Evolutionary conservation across 2,888 invertebrate species (phyloP).

Genomic region (Megastigmus dorsalis): DNA sequence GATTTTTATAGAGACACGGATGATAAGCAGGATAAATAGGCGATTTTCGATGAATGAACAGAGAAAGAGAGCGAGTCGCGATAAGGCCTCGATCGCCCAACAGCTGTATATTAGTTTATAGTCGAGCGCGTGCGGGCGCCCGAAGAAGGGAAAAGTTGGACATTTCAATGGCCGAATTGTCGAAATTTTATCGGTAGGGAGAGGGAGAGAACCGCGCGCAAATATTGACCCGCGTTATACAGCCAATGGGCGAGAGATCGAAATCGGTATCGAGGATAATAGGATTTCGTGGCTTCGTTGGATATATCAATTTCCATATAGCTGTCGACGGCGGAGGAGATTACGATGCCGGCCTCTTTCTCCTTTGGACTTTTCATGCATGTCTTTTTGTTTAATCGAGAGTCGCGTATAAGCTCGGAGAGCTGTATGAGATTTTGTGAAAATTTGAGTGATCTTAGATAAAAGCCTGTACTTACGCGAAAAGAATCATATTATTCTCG

Average conservation of each 20-base stretch:
- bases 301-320: constrained; percentile 15
- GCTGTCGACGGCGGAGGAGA: background rate
- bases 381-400: background rate
- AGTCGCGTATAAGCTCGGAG: too few relatives aligned
- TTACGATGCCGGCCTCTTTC: background rate
- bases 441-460: too few relatives aligned
- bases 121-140: background rate
- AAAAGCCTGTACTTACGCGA: background rate
- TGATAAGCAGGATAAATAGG: constrained; percentile 28
- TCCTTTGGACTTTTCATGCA: background rate
- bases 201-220: constrained; percentile 51
- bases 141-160: background rate
- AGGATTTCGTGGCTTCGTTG: background rate
- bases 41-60: constrained; percentile 48
- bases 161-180: constrained; percentile 67
- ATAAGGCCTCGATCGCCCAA: constrained; percentile 35
- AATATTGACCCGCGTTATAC: constrained; percentile 33
- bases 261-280: constrained; percentile 18
- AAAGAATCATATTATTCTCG: background rate
- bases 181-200: constrained; percentile 67
- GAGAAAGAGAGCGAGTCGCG: background rate
- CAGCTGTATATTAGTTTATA: constrained; percentile 67
- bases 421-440: too few relatives aligned
- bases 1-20: background rate
- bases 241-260: background rate